Evolutionary conservation across 2,113 vertebrate species (phyloP), one percentile per base, ranked within the genome.

Genomic region (Oryzias celebensis): DNA sequence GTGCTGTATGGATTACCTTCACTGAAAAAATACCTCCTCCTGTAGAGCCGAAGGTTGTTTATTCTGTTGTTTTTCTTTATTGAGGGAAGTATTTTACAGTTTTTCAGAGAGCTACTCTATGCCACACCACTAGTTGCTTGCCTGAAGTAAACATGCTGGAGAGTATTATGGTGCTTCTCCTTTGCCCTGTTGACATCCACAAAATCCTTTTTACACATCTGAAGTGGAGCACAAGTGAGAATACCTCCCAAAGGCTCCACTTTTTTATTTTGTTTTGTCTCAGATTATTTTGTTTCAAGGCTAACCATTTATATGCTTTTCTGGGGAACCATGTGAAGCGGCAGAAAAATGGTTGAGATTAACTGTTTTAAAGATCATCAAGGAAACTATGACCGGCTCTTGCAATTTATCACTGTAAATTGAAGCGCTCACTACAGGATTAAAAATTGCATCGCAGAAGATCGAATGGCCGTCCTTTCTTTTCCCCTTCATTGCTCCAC

Each of bases 61-160:
- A 36, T 36, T 36, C 8, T 36, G 10, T 12, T 36, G 36, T 36
- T 1, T 36, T 36, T 36, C 80, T 72, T 76, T 75, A 71, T 71
- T 77, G 70, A 72, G 77, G 66, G 63, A 76, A 64, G 64, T 70
- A 8, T 36, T 36, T 36, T 36, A 36, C 36, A 36, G 36, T 36
- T 36, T 82, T 65, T 62, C 81, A 85, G 73, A 79, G 72, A 78
- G 74, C 72, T 75, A 71, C 81, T 85, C 75, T 28, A 28, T 28
- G 26, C 36, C 78, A 80, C 76, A 80, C 81, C 83, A 78, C 68
- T 76, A 70, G 68, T 68, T 53, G 76, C 78, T 83, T 50, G 83
- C 84, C 84, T 62, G 77, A 87, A 84, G 87, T 87, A 77, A 87
- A 80, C 82, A 73, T 85, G 81, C 81, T 85, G 77, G 61, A 85